Evolutionary conservation across 2,113 vertebrate genomes (phyloP).

Genomic region (Indicator maculatus): DNA sequence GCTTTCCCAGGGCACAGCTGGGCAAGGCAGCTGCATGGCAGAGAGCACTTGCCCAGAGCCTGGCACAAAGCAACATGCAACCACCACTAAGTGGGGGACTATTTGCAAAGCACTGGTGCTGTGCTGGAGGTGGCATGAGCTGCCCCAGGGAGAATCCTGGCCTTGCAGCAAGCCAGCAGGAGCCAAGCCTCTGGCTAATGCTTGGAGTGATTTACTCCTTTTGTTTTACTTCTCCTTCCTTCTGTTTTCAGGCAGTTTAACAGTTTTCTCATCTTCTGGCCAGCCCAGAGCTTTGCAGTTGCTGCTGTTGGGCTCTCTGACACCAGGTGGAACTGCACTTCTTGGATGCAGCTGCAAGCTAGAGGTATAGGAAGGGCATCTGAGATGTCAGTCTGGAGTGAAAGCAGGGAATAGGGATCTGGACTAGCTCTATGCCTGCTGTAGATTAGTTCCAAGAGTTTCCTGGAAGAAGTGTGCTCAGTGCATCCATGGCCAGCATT

Average conservation of each 20-base stretch:
- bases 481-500: not conserved
- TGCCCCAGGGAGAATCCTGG: not conserved
- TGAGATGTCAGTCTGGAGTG: not conserved
- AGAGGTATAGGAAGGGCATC: not conserved
- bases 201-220: not conserved
- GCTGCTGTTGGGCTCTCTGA: not conserved
- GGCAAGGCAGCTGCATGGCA: not conserved
- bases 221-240: not conserved
- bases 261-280: not conserved
- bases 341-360: not conserved
- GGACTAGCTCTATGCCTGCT: not conserved
- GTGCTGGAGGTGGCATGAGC: not conserved
- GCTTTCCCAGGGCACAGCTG: not conserved
- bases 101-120: not conserved
- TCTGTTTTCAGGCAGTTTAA: not conserved
- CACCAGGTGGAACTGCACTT: not conserved
- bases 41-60: not conserved
- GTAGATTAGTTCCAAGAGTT: not conserved
- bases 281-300: not conserved
- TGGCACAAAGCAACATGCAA: rapidly evolving
- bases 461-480: not conserved
- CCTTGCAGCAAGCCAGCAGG: not conserved
- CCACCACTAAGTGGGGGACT: rapidly evolving
- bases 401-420: not conserved
- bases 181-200: not conserved